Conservation (phyloP, 1,140 invertebrate genomes). For the Phortica variegata region DNA sequence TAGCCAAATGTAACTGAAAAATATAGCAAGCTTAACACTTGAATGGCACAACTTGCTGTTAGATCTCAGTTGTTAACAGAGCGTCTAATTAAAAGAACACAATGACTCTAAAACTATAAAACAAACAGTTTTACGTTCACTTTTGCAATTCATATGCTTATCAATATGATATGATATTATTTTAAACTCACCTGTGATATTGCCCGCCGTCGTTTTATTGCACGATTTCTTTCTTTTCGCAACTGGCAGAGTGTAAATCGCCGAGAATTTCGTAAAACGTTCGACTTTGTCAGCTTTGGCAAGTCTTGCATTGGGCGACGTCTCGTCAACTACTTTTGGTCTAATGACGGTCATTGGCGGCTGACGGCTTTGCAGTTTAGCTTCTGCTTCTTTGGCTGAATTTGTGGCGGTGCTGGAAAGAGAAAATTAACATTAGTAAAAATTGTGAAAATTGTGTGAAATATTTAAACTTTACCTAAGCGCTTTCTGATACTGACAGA, state of each 20-base stretch:
- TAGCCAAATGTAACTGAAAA: too few species aligned
- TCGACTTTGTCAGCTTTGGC: conserved; percentile 28
- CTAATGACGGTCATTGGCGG: too few species aligned
- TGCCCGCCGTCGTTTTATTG: conserved; percentile 35
- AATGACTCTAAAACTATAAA: too few species aligned
- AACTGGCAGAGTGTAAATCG: conserved; percentile 50
- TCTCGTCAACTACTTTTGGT: too few species aligned
- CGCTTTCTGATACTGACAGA: conserved; percentile 61
- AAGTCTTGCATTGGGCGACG: conserved; percentile 6
- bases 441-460: neutral
- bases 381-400: conserved; percentile 26
- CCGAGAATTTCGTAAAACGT: conserved; percentile 44
- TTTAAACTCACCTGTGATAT: conserved; percentile 38
- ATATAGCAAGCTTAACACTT: too few species aligned
- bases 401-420: conserved; percentile 29
- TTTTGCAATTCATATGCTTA: too few species aligned
- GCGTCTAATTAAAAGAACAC: too few species aligned
- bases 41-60: too few species aligned
- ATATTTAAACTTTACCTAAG: conserved; percentile 35
- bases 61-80: too few species aligned
- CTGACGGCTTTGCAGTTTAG: conserved; percentile 18
- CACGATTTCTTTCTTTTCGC: conserved; percentile 39
- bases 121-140: too few species aligned
- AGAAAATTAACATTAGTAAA: neutral
- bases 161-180: too few species aligned